Conservation (phyloP, 2,113 vertebrate genomes). For the Platysternon megacephalum region DNA sequence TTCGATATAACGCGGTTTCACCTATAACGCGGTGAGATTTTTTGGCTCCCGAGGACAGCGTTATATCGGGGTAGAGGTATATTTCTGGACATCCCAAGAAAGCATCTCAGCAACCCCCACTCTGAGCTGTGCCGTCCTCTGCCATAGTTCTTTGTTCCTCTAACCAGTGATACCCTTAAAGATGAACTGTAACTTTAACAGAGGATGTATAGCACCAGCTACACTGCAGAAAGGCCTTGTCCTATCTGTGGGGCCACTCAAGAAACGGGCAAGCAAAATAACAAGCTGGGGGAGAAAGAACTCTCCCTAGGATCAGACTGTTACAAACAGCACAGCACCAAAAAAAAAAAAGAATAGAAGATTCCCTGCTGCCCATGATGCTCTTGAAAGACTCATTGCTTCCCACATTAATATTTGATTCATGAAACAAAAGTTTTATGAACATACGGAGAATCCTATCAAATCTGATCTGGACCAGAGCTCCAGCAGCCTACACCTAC, state of each 20-base stretch:
- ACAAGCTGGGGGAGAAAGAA: neutral
- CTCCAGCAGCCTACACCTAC: rapidly evolving
- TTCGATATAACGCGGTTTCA: no score
- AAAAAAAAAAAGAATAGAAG: neutral
- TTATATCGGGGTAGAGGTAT: no score
- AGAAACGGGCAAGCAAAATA: neutral
- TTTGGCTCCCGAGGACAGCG: no score
- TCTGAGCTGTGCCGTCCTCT: no score
- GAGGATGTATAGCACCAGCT: neutral
- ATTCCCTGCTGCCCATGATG: neutral
- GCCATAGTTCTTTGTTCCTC: neutral
- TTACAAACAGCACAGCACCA: neutral
- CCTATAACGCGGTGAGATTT: no score
- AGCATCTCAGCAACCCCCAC: neutral
- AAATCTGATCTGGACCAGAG: rapidly evolving
- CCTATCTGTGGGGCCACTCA: neutral
- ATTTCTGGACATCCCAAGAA: neutral
- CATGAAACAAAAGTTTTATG: neutral
- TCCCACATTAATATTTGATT: neutral
- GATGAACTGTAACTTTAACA: neutral
- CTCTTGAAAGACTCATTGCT: neutral
- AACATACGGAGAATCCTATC: neutral
- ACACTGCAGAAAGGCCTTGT: neutral
- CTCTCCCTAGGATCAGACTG: neutral
- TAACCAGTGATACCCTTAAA: neutral